Evolutionary conservation across 2,797 vertebrate species (phyloP), one percentile per base, ranked within the genome.

Genomic region (Pipistrellus nathusii): DNA sequence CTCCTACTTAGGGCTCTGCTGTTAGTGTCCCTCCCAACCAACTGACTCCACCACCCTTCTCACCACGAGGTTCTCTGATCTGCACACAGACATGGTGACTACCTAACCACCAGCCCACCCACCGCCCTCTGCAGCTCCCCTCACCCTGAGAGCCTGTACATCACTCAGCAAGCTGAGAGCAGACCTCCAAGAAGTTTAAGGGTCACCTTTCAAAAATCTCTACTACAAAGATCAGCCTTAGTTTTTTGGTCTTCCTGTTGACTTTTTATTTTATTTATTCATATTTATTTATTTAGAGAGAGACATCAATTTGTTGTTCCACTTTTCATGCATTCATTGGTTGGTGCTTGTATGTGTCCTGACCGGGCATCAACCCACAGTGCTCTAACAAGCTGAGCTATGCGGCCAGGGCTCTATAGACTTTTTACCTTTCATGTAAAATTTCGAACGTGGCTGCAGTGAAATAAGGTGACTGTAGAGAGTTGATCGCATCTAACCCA

Each of bases 221-320:
- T 85, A 69, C 69, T 32, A 25, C n/a, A 57, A 81, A 75, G 93
- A 48, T 11, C 35, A 66, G 15, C n/a, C 88, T 59, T 20, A 72
- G 51, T 51, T 55, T 77, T 55, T 25, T 55, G 51, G 75, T 55
- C 53, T 77, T 44, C 35, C 21, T 69, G 21, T 83, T 51, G 62
- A 69, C 6, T 57, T 86, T 64, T 86, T 46, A 59, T 62, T 62
- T 62, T 62, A 6, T 62, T 30, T 7, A 6, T 30, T 62, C 12
- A 15, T 51, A 51, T 51, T 51, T 51, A 5, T 18, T 51, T 51
- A 55, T 55, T 57, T 23, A 46, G 44, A 46, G 44, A 46, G 44
- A 46, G 44, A n/a, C 6, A n/a, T 64, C 62, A 15, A n/a, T 64
- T 64, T 64, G 27, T 64, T 64, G 14, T 64, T n/a, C 30, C 62